phyloP scores from a whole-genome alignment of 1,140 invertebrate species.

The Brachionus koreanus region DNA sequence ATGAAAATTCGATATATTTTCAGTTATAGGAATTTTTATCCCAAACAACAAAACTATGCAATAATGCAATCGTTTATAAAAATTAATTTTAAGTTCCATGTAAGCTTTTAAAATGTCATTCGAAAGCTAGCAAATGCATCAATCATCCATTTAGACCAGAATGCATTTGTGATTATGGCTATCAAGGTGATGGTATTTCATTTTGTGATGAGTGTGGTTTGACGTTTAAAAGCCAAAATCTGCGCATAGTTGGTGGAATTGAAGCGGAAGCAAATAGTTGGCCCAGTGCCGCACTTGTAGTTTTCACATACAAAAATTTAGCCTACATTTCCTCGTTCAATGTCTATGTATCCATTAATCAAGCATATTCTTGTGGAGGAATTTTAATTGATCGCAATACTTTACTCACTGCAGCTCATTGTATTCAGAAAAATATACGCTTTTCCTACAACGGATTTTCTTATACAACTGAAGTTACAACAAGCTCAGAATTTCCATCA shows the following conservation, averaged over 20 bases:
- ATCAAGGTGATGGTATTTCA: not conserved
- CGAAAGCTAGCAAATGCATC: not conserved
- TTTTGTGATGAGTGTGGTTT: conserved; percentile 32
- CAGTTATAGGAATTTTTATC: no score
- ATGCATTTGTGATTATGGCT: conserved; percentile 25
- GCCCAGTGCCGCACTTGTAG: not conserved
- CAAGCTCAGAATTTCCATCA: not conserved
- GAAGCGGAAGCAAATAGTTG: conserved; percentile 31
- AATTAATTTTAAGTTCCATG: not conserved
- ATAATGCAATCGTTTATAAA: no score
- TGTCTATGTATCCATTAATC: not conserved
- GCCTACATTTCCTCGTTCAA: not conserved
- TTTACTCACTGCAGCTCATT: conserved; percentile 73
- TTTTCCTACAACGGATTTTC: not conserved
- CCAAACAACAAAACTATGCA: no score
- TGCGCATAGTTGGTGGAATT: conserved; percentile 8
- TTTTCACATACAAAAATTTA: conserved; percentile 24
- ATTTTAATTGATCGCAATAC: conserved; percentile 69
- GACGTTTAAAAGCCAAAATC: not conserved
- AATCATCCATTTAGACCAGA: conserved; percentile 31
- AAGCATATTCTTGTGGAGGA: conserved; percentile 65
- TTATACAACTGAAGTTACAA: conserved; percentile 46
- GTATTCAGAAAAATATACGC: conserved; percentile 51
- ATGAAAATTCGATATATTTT: no score
- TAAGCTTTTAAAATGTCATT: conserved; percentile 21